These are phyloP conservation scores for Fistularia tabacaria DNA, from an alignment of 2,797 vertebrate species.

Conservation along the genomic window DNA sequence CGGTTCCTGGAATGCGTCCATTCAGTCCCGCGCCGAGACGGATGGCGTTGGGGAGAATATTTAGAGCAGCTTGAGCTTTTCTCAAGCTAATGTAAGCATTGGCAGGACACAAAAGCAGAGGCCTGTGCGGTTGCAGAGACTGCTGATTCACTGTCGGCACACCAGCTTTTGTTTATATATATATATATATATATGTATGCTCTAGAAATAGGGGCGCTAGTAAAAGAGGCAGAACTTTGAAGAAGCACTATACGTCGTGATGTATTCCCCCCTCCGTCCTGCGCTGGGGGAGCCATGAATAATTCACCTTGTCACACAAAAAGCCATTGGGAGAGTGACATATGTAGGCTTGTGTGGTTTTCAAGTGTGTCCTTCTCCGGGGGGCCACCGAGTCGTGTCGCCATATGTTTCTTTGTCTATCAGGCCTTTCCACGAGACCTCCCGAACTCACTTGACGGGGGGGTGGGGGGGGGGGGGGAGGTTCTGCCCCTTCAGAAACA, in stretches of 20 bases:
- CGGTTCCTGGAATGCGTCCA: constrained; percentile 65
- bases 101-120: constrained; percentile 75
- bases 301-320: constrained; percentile 64
- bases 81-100: constrained; percentile 79
- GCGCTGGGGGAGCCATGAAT: constrained; percentile 53
- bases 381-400: constrained; percentile 40
- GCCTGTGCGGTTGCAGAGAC: constrained; percentile 70
- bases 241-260: constrained; percentile 56
- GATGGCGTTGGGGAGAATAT: constrained; percentile 71
- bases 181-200: constrained; percentile 39
- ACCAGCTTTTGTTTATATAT: constrained; percentile 79
- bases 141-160: constrained; percentile 79
- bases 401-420: constrained; percentile 64
- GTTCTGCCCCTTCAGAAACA: constrained; percentile 24
- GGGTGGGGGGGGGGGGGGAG: too few species aligned
- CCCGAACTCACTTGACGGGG: too few species aligned
- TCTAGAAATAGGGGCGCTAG: constrained; percentile 82
- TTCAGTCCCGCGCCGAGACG: constrained; percentile 60
- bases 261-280: constrained; percentile 46
- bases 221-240: constrained; percentile 67
- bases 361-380: constrained; percentile 42
- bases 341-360: constrained; percentile 48
- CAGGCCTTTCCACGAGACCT: constrained; percentile 17
- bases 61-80: constrained; percentile 77
- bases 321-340: constrained; percentile 67